phyloP scores from a whole-genome alignment of 1,140 invertebrate genomes.

The Tetranychus cinnabarinus region DNA sequence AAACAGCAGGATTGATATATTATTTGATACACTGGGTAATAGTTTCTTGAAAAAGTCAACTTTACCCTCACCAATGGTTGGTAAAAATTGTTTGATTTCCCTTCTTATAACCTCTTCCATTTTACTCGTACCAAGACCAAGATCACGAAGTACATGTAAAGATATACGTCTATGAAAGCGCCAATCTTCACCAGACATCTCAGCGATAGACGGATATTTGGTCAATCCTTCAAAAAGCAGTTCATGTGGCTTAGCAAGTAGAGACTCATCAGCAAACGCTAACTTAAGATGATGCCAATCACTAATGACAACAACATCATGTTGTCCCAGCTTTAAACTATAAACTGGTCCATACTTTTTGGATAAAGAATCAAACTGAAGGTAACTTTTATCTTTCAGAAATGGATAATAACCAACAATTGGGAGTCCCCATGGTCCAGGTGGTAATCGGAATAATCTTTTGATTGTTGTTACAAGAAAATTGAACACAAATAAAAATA shows the following conservation, averaged over 20 bases:
- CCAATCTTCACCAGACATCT: conserved; percentile 35
- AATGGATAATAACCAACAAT: too few relatives aligned
- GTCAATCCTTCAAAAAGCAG: background rate
- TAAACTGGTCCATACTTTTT: too few relatives aligned
- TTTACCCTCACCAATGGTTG: too few relatives aligned
- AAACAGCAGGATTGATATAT: conserved; percentile 11
- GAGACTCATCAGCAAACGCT: background rate
- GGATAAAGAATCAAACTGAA: too few relatives aligned
- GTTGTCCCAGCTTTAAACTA: background rate
- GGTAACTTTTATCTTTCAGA: too few relatives aligned
- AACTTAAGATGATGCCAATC: background rate
- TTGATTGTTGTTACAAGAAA: too few relatives aligned
- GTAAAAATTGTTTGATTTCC: background rate
- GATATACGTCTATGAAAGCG: conserved; percentile 43
- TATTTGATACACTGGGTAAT: conserved; percentile 7
- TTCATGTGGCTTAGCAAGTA: background rate
- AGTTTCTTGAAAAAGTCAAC: too few relatives aligned
- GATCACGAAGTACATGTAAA: conserved; percentile 35
- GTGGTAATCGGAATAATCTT: too few relatives aligned
- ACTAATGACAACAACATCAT: background rate
- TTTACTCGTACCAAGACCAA: too few relatives aligned
- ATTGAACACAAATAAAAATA: too few relatives aligned
- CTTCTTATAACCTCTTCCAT: too few relatives aligned
- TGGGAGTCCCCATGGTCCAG: too few relatives aligned
- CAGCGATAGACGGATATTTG: background rate